Conservation (phyloP, 2,888 invertebrate genomes). For the Salpingus planirostris region DNA sequence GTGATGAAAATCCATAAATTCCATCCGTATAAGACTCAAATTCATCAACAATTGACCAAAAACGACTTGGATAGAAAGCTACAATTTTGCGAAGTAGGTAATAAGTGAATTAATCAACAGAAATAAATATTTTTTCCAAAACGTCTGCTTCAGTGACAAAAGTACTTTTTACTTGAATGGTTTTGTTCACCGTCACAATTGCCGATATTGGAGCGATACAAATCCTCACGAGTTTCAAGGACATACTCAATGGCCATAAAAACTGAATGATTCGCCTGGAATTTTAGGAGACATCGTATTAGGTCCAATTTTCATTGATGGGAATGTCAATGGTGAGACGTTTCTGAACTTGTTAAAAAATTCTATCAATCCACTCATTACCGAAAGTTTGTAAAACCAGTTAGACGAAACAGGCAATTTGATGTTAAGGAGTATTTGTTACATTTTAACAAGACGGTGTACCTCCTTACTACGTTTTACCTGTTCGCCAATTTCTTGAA, state of each 20-base stretch:
- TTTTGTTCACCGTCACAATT: not conserved
- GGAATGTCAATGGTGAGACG: not conserved
- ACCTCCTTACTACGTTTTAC: not conserved
- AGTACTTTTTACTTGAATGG: conserved; percentile 4
- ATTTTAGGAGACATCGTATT: conserved; percentile 3
- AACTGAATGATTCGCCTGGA: conserved; percentile 10
- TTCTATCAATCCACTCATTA: not conserved
- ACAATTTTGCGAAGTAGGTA: conserved; percentile 19
- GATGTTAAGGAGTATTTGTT: not conserved
- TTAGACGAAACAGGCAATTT: not conserved
- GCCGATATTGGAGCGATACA: conserved; percentile 1
- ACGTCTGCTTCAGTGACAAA: conserved; percentile 11
- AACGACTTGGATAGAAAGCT: conserved; percentile 19
- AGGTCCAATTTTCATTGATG: conserved; percentile 1
- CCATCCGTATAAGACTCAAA: too few relatives aligned
- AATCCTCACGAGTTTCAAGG: not conserved
- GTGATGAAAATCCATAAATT: too few relatives aligned
- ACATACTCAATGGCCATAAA: conserved; percentile 11
- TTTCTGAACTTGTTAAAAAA: not conserved
- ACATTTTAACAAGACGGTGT: too few relatives aligned
- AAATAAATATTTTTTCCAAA: conserved; percentile 5
- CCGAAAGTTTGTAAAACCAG: conserved; percentile 1
- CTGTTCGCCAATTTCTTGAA: conserved; percentile 1
- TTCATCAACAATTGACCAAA: too few relatives aligned
- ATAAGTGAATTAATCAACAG: not conserved